Evolutionary conservation across 2,888 invertebrate species (phyloP).

Genomic region (Deilephila elpenor): DNA sequence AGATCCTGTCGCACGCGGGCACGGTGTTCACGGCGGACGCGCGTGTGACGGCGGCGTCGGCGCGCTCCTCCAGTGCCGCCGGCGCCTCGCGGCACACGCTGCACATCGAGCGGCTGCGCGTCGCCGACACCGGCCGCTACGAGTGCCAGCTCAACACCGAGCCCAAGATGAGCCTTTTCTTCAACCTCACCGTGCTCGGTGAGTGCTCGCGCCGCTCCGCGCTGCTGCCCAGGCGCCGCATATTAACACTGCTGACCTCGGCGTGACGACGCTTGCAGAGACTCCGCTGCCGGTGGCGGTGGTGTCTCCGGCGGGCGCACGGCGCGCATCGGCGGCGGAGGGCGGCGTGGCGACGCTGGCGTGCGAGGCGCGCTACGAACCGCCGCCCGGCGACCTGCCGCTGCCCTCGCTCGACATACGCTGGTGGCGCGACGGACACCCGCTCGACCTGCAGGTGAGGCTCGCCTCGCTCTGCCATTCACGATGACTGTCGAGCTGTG

Average conservation of each 20-base stretch:
- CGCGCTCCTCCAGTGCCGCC: slow-evolving; percentile 72
- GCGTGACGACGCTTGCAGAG: slow-evolving; percentile 38
- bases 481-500: background rate
- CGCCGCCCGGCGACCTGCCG: slow-evolving; percentile 52
- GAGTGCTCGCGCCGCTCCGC: slow-evolving; percentile 42
- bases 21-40: slow-evolving; percentile 88
- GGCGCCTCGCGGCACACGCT: slow-evolving; percentile 81
- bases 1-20: slow-evolving; percentile 87
- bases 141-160: slow-evolving; percentile 91
- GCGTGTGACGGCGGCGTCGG: slow-evolving; percentile 84
- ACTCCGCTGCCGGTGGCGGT: slow-evolving; percentile 49
- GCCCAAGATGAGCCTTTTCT: slow-evolving; percentile 88
- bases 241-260: background rate
- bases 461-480: background rate
- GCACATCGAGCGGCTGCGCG: slow-evolving; percentile 84
- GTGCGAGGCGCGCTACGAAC: slow-evolving; percentile 67
- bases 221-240: slow-evolving; percentile 14
- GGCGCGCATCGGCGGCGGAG: slow-evolving; percentile 36
- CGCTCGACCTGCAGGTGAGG: slow-evolving; percentile 54
- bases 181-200: slow-evolving; percentile 87
- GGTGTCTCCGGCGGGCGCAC: slow-evolving; percentile 43
- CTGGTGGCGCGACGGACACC: slow-evolving; percentile 57
- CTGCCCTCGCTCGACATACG: slow-evolving; percentile 60
- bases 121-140: slow-evolving; percentile 87
- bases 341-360: slow-evolving; percentile 62